A percentile compares a stretch with the other conserved stretches of the same genome.
These are phyloP conservation scores for Sebastolobus altivelis DNA, from an alignment of 2,797 vertebrate species.

Conservation along the genomic window DNA sequence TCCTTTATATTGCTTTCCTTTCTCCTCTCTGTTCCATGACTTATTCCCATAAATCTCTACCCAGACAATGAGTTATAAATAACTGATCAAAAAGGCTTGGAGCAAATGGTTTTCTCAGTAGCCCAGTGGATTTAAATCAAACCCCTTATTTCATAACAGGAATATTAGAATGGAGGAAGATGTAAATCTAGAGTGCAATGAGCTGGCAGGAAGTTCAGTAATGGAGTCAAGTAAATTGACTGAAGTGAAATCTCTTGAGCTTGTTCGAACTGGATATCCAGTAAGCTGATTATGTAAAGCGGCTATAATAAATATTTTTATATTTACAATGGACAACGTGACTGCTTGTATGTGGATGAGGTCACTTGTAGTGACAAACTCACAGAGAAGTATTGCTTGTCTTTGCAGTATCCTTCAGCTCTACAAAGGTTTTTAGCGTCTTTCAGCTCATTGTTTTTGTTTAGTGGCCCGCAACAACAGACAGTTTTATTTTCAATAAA, in stretches of 20 bases:
- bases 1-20: constrained; percentile 47
- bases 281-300: background rate
- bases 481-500: background rate
- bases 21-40: constrained; percentile 46
- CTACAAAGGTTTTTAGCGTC: background rate
- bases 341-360: background rate
- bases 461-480: background rate
- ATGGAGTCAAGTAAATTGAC: constrained; percentile 36
- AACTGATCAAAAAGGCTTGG: constrained; percentile 42
- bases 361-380: background rate
- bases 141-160: constrained; percentile 44
- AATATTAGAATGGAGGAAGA: constrained; percentile 29
- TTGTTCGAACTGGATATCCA: constrained; percentile 2
- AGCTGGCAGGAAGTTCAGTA: constrained; percentile 31
- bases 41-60: constrained; percentile 63
- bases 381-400: background rate
- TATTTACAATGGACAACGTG: background rate
- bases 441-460: background rate
- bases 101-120: constrained; percentile 53
- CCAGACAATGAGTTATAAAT: constrained; percentile 65
- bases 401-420: background rate
- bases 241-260: background rate
- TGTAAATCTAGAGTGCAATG: constrained; percentile 36
- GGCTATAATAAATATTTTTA: background rate
- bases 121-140: constrained; percentile 37